These are phyloP conservation scores for Aphidoletes aphidimyza DNA, from an alignment of 2,888 invertebrate genomes.

Conservation along the genomic window DNA sequence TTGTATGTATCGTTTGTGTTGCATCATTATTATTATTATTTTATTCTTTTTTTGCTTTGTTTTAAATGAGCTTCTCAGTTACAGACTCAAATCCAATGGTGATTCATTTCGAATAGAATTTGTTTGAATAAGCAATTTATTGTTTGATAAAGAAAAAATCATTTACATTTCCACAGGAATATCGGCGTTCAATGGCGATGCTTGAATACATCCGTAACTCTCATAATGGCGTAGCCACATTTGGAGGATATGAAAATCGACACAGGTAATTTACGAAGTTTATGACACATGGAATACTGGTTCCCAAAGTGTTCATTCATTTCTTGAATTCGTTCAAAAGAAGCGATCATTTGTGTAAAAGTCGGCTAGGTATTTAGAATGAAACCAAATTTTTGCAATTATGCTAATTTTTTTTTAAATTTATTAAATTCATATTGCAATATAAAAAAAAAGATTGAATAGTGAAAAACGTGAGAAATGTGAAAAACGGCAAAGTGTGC, in stretches of 20 bases:
- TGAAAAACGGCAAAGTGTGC: conserved; percentile 41
- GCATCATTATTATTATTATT: not conserved
- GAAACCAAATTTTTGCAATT: too few species aligned
- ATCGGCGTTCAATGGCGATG: conserved; percentile 18
- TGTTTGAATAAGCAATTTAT: not conserved
- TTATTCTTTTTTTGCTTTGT: not conserved
- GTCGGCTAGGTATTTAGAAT: too few species aligned
- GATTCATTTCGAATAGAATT: not conserved
- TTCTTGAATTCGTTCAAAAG: too few species aligned
- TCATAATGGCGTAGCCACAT: conserved; percentile 2
- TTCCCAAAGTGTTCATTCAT: not conserved
- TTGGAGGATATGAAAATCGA: conserved; percentile 39
- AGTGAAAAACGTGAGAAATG: conserved; percentile 25
- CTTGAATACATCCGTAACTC: not conserved
- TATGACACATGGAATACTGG: too few species aligned
- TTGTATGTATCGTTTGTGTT: conserved; percentile 23
- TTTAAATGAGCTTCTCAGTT: not conserved
- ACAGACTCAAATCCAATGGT: not conserved
- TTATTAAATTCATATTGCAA: too few species aligned
- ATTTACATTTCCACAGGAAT: conserved; percentile 16
- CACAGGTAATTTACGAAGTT: not conserved
- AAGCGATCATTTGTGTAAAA: too few species aligned
- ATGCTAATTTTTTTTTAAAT: too few species aligned
- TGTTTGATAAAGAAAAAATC: not conserved
- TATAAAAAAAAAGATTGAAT: not conserved